Evolutionary conservation across 2,113 vertebrate species (phyloP).

Genomic region (Chaetodon trifascialis): DNA sequence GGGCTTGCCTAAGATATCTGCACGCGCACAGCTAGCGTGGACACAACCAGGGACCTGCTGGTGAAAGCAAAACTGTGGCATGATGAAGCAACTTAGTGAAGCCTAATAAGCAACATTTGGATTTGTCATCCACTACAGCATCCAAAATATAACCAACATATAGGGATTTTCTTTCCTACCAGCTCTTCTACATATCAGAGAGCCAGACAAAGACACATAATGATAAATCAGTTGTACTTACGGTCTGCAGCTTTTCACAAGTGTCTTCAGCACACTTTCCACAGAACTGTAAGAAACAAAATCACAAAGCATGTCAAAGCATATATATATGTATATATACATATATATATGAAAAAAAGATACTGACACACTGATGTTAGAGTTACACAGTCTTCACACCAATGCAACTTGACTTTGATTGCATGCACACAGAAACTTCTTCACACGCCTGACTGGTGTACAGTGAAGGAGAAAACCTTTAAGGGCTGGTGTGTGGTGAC

Average conservation of each 20-base stretch:
- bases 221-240: conserved; percentile 85
- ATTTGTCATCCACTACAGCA: background rate
- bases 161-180: background rate
- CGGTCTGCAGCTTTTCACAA: conserved; percentile 97
- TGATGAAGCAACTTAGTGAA: background rate
- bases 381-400: conserved; percentile 64
- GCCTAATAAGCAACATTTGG: background rate
- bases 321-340: background rate
- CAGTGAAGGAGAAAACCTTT: conserved; percentile 20
- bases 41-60: conserved; percentile 15
- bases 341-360: background rate
- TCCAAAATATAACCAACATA: background rate
- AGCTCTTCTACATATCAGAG: too few species aligned
- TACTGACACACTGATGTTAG: conserved; percentile 37
- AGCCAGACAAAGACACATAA: background rate
- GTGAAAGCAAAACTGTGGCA: conserved; percentile 13
- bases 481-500: conserved; percentile 5
- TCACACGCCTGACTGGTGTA: conserved; percentile 57
- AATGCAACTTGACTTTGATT: conserved; percentile 78
- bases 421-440: conserved; percentile 82
- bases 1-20: conserved; percentile 45
- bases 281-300: conserved; percentile 87
- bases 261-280: conserved; percentile 94
- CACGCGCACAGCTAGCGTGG: conserved; percentile 20
- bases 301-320: conserved; percentile 21